These are phyloP conservation scores for Lysandra coridon DNA, from an alignment of 2,888 invertebrate genomes.

Conservation along the genomic window DNA sequence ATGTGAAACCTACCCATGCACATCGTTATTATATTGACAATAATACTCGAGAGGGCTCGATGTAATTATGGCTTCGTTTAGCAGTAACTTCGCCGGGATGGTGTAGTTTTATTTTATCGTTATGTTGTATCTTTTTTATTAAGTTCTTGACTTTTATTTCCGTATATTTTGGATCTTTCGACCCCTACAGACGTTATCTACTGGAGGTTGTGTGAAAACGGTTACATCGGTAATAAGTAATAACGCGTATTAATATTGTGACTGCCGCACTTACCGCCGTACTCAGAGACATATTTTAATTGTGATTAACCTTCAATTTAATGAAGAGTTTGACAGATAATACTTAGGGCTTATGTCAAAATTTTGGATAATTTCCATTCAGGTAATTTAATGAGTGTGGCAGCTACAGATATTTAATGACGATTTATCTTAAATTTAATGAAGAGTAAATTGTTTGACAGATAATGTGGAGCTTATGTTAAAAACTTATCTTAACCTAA, in stretches of 20 bases:
- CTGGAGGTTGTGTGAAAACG: neutral
- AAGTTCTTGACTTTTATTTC: neutral
- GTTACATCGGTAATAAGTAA: neutral
- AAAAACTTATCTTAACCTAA: no score
- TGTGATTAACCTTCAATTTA: no score
- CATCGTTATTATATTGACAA: neutral
- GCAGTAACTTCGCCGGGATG: neutral
- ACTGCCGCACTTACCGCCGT: no score
- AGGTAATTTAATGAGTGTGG: no score
- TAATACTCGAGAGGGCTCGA: neutral
- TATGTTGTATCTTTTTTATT: neutral
- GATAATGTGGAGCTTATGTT: no score
- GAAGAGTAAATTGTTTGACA: no score
- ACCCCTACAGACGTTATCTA: neutral
- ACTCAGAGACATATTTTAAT: no score
- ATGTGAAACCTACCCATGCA: neutral
- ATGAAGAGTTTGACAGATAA: no score
- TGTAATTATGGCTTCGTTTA: conserved; percentile 1
- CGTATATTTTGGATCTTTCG: neutral
- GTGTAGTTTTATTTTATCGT: conserved; percentile 8
- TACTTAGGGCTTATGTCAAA: no score
- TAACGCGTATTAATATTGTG: neutral
- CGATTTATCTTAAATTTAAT: no score
- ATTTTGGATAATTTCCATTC: no score
- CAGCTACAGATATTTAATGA: no score